Base-by-base conservation (phyloP, 2,888 invertebrate genomes). In the Perizoma affinitatum region DNA sequence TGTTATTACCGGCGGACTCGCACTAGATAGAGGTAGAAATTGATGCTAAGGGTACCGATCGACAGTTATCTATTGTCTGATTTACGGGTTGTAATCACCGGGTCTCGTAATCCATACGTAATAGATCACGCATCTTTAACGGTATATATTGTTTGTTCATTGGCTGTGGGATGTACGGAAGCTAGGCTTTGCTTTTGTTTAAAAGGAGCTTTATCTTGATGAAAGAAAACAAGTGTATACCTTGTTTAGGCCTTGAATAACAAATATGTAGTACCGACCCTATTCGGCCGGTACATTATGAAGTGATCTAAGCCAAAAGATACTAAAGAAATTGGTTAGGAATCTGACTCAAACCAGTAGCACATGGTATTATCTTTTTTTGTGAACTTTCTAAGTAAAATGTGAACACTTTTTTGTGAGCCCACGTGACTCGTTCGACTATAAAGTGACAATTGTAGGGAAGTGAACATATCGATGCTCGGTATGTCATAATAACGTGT, bases 101-200 rank as follows among this genome's bases (percentile, higher is more conserved):
- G 65, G 59, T 59, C 60, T 63, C 56, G 64, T 72, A 69, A 72
- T 72, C 71, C 71, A 72, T 71, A 68, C 67, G 69, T 66, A 71
- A 69, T 65, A 63, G 67, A 68, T 66, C 68, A 68, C 65, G 58
- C 50, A 48, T 51, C 43, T n/a, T 9, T 67, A 68, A 68, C 70
- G 65, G 70, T 61, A 5, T 48, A 7, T 47, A 50, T 56, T 56
- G 57, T 51, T 57, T 49, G 56, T 56, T 50, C 45, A 10, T 10
- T 42, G 40, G 5, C 42, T 42, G n/a, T 44, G 44, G 44, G 22
- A 44, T 44, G 4, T 22, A 22, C 44, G 44, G 44, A 42, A n/a
- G 42, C 42, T 5, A 5, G 38, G 38, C 38, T 38, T 5, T 38
- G 22, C 11, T 44, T 44, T 44, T 44, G 44, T 44, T 10, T 22